These are phyloP conservation scores for Furcula furcula DNA, from an alignment of 2,888 invertebrate species.

Conservation along the genomic window DNA sequence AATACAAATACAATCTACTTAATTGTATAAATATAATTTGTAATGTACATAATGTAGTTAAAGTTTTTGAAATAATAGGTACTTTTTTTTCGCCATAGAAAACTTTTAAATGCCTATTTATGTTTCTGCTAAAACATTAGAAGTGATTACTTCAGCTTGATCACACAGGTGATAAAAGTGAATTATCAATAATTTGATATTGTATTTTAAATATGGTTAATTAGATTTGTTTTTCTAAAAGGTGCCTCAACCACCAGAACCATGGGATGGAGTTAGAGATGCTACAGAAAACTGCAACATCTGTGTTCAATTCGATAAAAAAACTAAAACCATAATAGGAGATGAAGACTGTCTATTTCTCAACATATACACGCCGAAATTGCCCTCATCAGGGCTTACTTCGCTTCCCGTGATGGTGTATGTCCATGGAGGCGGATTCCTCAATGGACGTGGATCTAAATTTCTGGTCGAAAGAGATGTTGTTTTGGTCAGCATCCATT, in stretches of 20 bases:
- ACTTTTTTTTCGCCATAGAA: no score
- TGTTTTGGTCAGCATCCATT: constrained; percentile 68
- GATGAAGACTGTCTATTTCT: constrained; percentile 85
- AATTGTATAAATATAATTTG: no score
- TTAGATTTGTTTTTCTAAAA: constrained; percentile 39
- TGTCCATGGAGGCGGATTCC: constrained; percentile 72
- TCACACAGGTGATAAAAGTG: no score
- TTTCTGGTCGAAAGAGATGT: constrained; percentile 66
- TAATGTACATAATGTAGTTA: no score
- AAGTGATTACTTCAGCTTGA: no score
- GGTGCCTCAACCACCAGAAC: constrained; percentile 58
- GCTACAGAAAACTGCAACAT: constrained; percentile 83
- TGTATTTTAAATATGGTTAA: no score
- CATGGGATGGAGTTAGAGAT: constrained; percentile 84
- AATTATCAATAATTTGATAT: no score
- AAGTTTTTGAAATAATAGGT: no score
- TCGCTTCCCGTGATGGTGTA: constrained; percentile 70
- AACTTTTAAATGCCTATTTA: no score
- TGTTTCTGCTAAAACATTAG: no score
- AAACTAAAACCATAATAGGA: constrained; percentile 74
- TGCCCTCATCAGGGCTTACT: constrained; percentile 36
- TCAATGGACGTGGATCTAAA: constrained; percentile 68
- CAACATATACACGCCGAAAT: constrained; percentile 84
- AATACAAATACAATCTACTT: no score
- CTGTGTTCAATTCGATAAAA: constrained; percentile 84